Conservation (phyloP, 35 echinoderm and acorn worm genomes). For the Strongylocentrotus purpuratus region DNA sequence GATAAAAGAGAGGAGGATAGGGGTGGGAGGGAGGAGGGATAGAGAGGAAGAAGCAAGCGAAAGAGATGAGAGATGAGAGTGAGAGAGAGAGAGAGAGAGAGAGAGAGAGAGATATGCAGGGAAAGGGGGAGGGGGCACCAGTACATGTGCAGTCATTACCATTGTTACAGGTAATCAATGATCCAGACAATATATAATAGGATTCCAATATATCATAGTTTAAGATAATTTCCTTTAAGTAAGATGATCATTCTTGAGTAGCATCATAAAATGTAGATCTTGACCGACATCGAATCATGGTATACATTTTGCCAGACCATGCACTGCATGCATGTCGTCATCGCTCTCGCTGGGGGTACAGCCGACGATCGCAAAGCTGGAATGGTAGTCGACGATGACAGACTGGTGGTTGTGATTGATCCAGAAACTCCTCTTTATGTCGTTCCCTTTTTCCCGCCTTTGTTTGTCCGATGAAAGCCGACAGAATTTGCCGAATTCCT, state of each 20-base stretch:
- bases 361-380: background rate
- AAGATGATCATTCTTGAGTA: background rate
- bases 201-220: no score
- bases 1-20: background rate
- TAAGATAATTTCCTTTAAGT: background rate
- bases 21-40: background rate
- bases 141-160: no score
- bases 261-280: background rate
- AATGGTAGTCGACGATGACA: background rate
- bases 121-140: no score
- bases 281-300: background rate
- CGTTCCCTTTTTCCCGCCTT: background rate
- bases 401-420: background rate
- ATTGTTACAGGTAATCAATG: no score
- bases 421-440: background rate
- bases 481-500: background rate
- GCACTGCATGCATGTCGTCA: background rate
- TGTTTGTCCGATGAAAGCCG: background rate
- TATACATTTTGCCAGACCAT: background rate
- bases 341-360: background rate
- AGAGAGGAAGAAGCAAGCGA: background rate
- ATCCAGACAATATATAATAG: no score
- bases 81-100: no score
- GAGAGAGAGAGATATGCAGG: no score
- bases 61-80: background rate